Conservation (phyloP, 2,888 invertebrate species). For the Spodoptera exigua region DNA sequence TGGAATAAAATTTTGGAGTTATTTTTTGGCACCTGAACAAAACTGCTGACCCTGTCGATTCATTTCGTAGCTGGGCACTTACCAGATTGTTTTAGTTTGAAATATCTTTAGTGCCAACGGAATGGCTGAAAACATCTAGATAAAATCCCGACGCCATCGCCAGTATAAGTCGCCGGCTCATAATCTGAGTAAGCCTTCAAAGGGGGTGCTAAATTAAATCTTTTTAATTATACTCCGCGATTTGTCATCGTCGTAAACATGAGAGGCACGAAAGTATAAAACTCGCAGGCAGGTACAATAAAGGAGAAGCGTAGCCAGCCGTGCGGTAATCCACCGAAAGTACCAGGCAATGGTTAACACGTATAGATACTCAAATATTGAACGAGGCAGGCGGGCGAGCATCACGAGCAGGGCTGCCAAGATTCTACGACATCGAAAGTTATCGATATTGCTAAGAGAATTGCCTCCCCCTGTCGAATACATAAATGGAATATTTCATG, state of each 20-base stretch:
- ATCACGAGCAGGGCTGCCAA: conserved; percentile 63
- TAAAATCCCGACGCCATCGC: conserved; percentile 16
- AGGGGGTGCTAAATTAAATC: conserved; percentile 46
- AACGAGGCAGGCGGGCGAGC: conserved; percentile 74
- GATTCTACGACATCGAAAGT: conserved; percentile 39
- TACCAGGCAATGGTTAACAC: conserved; percentile 77
- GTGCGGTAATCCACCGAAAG: conserved; percentile 72
- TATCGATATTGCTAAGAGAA: conserved; percentile 36
- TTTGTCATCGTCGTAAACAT: conserved; percentile 53
- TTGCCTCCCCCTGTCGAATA: conserved; percentile 11
- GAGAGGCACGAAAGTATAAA: conserved; percentile 44
- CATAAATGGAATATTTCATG: conserved; percentile 31
- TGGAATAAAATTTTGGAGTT: not conserved
- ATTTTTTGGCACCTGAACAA: conserved; percentile 1
- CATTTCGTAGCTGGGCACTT: not conserved
- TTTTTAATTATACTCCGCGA: conserved; percentile 52
- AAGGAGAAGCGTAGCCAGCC: conserved; percentile 62
- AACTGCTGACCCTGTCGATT: not conserved
- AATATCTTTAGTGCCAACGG: too few species aligned
- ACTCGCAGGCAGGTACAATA: conserved; percentile 53
- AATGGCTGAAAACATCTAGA: not conserved
- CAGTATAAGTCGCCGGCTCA: conserved; percentile 18
- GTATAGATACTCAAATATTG: conserved; percentile 74
- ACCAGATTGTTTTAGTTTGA: not conserved
- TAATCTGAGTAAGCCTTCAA: conserved; percentile 40